Conservation (phyloP, 1,140 invertebrate species). For the Cotesia vestalis region DNA sequence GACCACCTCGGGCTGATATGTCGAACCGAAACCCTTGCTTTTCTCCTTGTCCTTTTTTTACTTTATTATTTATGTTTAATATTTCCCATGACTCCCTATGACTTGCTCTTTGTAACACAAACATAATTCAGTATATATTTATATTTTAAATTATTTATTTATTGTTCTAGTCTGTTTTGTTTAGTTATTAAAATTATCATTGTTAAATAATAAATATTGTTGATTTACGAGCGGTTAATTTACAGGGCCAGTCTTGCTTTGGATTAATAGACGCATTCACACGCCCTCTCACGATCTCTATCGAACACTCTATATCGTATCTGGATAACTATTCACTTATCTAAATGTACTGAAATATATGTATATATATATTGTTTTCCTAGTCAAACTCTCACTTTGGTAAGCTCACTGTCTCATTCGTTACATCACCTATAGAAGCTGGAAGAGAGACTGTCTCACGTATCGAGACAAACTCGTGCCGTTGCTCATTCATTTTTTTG, state of each 20-base stretch:
- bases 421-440: no score
- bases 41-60: slow-evolving; percentile 7
- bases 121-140: not conserved
- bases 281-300: slow-evolving; percentile 34
- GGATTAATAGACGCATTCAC: slow-evolving; percentile 34
- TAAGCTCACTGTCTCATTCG: no score
- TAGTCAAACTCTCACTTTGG: no score
- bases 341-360: no score
- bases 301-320: slow-evolving; percentile 3
- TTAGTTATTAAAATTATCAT: not conserved
- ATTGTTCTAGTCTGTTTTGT: not conserved
- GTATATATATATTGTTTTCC: no score
- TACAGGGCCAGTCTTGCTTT: slow-evolving; percentile 22
- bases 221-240: slow-evolving; percentile 18
- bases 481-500: no score
- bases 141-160: slow-evolving; percentile 7
- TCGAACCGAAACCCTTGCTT: slow-evolving; percentile 24
- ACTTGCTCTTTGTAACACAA: not conserved
- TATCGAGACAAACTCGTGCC: no score
- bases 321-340: not conserved
- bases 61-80: slow-evolving; percentile 6
- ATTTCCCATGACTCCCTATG: slow-evolving; percentile 21
- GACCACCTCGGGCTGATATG: slow-evolving; percentile 31
- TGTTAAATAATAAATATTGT: slow-evolving; percentile 24
- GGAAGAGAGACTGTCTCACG: no score